Conservation (phyloP, 2,888 invertebrate species). For the Oasisia sp. region DNA sequence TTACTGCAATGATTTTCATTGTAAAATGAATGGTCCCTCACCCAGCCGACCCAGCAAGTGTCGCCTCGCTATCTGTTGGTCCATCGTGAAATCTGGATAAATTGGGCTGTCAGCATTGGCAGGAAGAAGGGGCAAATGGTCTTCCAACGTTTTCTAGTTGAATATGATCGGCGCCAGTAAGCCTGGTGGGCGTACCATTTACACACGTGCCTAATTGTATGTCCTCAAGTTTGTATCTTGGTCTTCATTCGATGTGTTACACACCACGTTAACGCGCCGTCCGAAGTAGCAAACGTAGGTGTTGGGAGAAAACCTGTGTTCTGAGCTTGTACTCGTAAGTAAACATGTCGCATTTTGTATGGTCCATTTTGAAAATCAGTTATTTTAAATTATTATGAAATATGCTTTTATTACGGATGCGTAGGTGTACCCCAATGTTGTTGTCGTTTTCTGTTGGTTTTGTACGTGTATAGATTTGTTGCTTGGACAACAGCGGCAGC, state of each 20-base stretch:
- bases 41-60: background rate
- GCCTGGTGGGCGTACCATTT: background rate
- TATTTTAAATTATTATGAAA: background rate
- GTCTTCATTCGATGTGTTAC: background rate
- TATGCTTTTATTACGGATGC: background rate
- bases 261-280: background rate
- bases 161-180: background rate
- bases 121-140: no score
- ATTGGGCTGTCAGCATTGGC: background rate
- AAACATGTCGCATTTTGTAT: background rate
- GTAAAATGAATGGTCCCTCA: background rate
- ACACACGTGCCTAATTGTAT: conserved; percentile 17
- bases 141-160: background rate
- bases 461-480: background rate
- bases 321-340: background rate
- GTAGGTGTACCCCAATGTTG: background rate
- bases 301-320: background rate
- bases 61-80: background rate
- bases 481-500: background rate
- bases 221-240: background rate
- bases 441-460: background rate
- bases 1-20: background rate
- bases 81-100: no score
- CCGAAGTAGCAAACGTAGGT: background rate
- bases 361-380: conserved; percentile 5